Base-by-base conservation (phyloP, 2,797 vertebrate genomes). In the Eulemur mongoz region DNA sequence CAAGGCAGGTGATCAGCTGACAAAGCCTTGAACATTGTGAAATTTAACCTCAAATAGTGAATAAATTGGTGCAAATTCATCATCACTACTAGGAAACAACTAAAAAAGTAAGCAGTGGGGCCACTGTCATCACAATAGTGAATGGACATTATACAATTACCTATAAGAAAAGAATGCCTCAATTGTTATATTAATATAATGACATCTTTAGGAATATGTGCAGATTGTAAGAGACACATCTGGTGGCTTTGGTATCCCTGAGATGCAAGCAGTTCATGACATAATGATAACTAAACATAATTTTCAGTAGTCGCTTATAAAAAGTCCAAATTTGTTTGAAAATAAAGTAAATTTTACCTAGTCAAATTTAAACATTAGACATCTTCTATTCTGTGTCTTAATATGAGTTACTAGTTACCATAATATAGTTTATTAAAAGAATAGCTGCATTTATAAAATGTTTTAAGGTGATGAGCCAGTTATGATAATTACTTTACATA, bases 311-410 rank as follows among this genome's bases (percentile, higher is more conserved):
- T 59, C 4, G 52, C 78, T 87, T 93, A 91, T 59, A 67, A 89
- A 96, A 92, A 89, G 61, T 63, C 38, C 40, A 86, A 85, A 73
- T 82, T 15, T 88, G 5, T 70, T 95, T 92, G 45, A 85, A 95
- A 95, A 82, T 89, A 86, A 91, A 73, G 43, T 32, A 84, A 89
- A 85, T 91, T 91, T 89, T 80, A 80, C n/a, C 22, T 72, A 48
- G 27, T 80, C 20, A 32, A 80, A 65, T 18, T 69, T 91, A 95
- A 70, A 85, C 23, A 82, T 73, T 57, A 70, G n/a, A 57, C 20
- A 82, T 81, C 54, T 40, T 63, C 76, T 40, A 93, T 22, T 83
- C 63, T 57, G 13, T 90, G 38, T 48, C 65, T 91, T 85, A 76
- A 67, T 54, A 72, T 45, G 45, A 90, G 65, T 94, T 95, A 94